Evolutionary conservation across 2,797 vertebrate species (phyloP).

Genomic region (Lutjanus campechanus): DNA sequence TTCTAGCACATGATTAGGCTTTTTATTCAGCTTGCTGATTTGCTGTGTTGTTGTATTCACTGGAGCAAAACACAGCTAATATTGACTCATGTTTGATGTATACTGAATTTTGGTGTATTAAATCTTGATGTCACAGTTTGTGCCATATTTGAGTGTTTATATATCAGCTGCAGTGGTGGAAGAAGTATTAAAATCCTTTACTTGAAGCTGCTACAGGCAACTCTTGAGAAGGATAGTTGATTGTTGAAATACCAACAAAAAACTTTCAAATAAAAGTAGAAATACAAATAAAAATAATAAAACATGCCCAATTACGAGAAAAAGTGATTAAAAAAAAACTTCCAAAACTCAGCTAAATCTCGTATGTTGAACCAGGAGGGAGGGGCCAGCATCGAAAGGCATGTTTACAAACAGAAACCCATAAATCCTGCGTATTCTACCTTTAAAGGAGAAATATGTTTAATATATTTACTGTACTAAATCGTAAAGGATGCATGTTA

Average conservation of each 20-base stretch:
- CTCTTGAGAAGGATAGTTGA: too few relatives aligned
- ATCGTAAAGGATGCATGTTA: too few relatives aligned
- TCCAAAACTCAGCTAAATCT: not conserved
- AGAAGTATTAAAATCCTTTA: not conserved
- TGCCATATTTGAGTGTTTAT: slow-evolving; percentile 8
- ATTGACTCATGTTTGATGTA: slow-evolving; percentile 31
- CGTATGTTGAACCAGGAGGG: too few relatives aligned
- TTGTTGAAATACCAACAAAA: too few relatives aligned
- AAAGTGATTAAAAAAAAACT: not conserved
- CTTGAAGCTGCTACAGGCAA: not conserved
- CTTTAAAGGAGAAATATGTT: too few relatives aligned
- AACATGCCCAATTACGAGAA: not conserved
- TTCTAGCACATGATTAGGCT: slow-evolving; percentile 17
- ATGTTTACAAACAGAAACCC: too few relatives aligned
- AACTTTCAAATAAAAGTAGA: not conserved
- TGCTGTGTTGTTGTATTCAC: slow-evolving; percentile 34
- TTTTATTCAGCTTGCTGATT: slow-evolving; percentile 32
- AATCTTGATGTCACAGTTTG: slow-evolving; percentile 20
- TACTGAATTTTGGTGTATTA: slow-evolving; percentile 22
- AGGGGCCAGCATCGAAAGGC: too few relatives aligned
- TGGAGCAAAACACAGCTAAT: slow-evolving; percentile 15
- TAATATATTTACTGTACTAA: too few relatives aligned
- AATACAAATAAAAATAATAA: not conserved
- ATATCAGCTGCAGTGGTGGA: not conserved
- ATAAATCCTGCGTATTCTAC: too few relatives aligned